Evolutionary conservation across 2,113 vertebrate species (phyloP).

Genomic region (Riparia riparia): DNA sequence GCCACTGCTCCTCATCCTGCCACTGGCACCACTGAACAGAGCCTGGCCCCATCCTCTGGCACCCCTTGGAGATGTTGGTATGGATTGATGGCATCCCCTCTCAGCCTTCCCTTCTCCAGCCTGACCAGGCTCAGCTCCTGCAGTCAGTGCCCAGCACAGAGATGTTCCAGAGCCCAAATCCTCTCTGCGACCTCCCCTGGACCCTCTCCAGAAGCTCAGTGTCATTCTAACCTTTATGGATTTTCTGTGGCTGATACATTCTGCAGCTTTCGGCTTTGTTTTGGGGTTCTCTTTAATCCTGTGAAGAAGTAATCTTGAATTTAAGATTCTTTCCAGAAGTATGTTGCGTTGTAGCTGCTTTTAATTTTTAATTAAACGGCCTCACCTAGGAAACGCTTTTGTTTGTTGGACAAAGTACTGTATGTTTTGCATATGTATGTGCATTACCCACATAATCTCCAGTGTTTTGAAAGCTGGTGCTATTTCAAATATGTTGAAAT

Average conservation of each 20-base stretch:
- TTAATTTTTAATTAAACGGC: neutral
- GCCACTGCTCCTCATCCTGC: neutral
- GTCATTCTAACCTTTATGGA: neutral
- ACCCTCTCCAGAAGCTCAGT: rapidly evolving
- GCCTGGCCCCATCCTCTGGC: neutral
- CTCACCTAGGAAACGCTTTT: neutral
- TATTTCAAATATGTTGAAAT: neutral
- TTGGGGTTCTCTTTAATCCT: neutral
- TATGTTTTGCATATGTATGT: neutral
- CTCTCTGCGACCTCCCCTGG: rapidly evolving
- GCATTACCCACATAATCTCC: neutral
- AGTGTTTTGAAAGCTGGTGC: neutral
- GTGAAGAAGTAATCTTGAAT: neutral
- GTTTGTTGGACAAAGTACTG: neutral
- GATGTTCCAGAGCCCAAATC: neutral
- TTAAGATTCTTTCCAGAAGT: neutral
- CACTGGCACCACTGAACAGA: neutral
- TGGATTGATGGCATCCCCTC: neutral
- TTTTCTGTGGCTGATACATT: neutral
- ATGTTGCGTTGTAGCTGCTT: neutral
- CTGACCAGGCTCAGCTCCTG: neutral
- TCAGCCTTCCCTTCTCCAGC: neutral
- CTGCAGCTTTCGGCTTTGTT: neutral
- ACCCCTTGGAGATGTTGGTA: rapidly evolving
- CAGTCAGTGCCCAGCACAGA: neutral